A percentile compares a stretch with the other conserved stretches of the same genome.
Conservation (phyloP, 2,113 vertebrate genomes). For the Microtus montanus region DNA sequence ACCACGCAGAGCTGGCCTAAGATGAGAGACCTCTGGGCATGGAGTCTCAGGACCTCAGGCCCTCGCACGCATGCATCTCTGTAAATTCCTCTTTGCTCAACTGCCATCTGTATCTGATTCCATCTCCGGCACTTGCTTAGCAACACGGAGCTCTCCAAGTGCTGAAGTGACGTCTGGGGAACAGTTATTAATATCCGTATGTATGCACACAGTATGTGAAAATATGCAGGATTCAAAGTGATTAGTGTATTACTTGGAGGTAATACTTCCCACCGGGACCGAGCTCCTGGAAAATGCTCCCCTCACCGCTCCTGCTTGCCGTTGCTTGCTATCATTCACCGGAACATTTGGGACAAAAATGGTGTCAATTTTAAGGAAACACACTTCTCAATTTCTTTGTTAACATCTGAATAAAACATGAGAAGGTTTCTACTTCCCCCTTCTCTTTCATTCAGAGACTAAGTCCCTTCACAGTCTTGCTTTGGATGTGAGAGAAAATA, state of each 20-base stretch:
- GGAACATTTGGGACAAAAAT: constrained; percentile 85
- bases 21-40: neutral
- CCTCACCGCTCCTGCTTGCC: constrained; percentile 76
- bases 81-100: neutral
- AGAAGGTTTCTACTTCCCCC: constrained; percentile 75
- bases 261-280: constrained; percentile 84
- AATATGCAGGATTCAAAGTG: constrained; percentile 84
- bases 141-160: constrained; percentile 79
- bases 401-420: constrained; percentile 86
- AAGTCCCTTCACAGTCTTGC: constrained; percentile 56
- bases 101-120: constrained; percentile 33
- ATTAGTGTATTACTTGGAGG: constrained; percentile 85
- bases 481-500: constrained; percentile 56
- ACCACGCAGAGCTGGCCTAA: neutral
- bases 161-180: constrained; percentile 81
- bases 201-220: constrained; percentile 77
- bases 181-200: constrained; percentile 79
- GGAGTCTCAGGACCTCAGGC: neutral
- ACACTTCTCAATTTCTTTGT: constrained; percentile 85
- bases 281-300: constrained; percentile 81
- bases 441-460: constrained; percentile 80
- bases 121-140: constrained; percentile 60
- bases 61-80: neutral
- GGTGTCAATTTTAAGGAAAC: constrained; percentile 86
- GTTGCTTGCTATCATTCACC: constrained; percentile 84